Evolutionary conservation across 2,797 vertebrate species (phyloP), one percentile per base, ranked within the genome.

Genomic region (Xiphophorus birchmanni): DNA sequence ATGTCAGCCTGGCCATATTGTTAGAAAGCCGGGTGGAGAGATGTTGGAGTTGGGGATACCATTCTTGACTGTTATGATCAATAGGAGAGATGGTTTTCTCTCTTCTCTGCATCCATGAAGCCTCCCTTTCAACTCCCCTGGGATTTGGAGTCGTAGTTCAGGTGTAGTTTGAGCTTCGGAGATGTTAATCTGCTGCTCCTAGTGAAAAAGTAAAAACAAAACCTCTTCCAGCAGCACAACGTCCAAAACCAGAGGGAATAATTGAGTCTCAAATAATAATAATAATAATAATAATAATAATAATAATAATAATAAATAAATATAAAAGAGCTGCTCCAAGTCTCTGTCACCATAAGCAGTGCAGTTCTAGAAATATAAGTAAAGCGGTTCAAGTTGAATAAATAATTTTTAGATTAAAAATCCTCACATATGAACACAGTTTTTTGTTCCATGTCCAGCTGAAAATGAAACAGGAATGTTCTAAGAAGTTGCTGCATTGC

Each of bases 401-500:
- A 69, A 69, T 69, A 42, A 11, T 69, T 42, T 26, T 69, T 9
- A 37, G 37, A 69, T 10, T 69, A 9, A 40, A 69, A 67, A 40
- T 40, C 35, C 63, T 67, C 21, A 23, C 21, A 23, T 35, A 9
- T 44, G 23, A 71, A 71, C 21, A 42, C 10, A 13, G 5, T 26
- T 42, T 52, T n/a, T 13, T 71, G 37, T 71, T 17, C 23, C 21
- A 26, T 42, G 18, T 69, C 3, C 65, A 69, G 18, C 65, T 21
- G 35, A 69, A n/a, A 71, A 71, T 13, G 12, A 45, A 44, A 71
- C 67, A n/a, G 26, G 35, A 45, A 18, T 1, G 10, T 26, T 29
- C 35, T 80, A 74, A 83, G 76, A 73, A 81, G 82, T 81, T 71
- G 47, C 44, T 78, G 56, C 73, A 75, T 50, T 35, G 29, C 77